Base-by-base conservation (phyloP, 2,797 vertebrate species). In the Picus viridis region DNA sequence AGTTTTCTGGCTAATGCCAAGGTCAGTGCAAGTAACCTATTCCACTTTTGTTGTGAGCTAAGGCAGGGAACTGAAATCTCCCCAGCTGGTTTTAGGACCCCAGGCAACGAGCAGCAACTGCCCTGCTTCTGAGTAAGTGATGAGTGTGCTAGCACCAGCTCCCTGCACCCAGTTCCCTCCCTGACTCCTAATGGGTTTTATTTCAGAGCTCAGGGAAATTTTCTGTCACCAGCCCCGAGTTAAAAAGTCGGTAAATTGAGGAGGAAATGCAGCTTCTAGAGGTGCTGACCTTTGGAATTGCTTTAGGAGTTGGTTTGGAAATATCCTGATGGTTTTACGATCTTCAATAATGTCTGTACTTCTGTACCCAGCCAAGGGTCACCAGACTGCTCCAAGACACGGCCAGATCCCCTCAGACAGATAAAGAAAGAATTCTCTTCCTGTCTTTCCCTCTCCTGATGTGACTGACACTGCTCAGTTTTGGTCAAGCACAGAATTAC, bases 251-350 rank as follows among this genome's bases (percentile, higher is more conserved):
- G 57, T 89, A 54, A 91, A 84, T 91, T 89, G 49, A 68, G 49
- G 27, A 91, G 51, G 78, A 93, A 83, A 69, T 27, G 57, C 2
- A 3, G 74, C 68, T 89, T 81, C 74, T 36, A 47, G 43, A 94
- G 65, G 56, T 2, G 0, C 36, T 89, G 94, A 95, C 92, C 96
- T 95, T 96, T 96, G 95, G 93, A 96, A 94, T 75, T 63, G 84
- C 84, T 83, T 14, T 83, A 39, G 88, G 74, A 91, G 45, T 4
- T 89, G 43, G 36, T 56, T 93, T 93, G 89, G 89, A 94, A 96
- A 78, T 67, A 78, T 89, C 82, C 90, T 73, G 61, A 76, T 87
- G 58, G 68, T 91, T 96, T 96, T 93, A 94, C n/a, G 87, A 76
- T 68, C 76, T 94, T 94, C 94, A 91, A 81, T 58, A 79, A 74